Conservation (phyloP, 2,888 invertebrate genomes). For the Hypena proboscidalis region DNA sequence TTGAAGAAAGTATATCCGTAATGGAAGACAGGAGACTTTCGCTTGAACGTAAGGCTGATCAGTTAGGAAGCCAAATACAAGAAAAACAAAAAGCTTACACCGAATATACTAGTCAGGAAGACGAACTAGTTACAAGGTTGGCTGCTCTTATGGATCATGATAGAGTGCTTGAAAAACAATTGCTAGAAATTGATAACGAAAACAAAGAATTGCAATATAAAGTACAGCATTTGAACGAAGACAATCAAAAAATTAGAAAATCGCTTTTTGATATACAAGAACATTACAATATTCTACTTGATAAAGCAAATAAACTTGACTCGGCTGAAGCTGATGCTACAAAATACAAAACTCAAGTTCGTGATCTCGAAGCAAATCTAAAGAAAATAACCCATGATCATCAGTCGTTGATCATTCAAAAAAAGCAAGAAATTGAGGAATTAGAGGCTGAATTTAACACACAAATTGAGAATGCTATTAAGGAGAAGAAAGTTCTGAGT, state of each 20-base stretch:
- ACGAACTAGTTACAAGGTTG: conserved; percentile 86
- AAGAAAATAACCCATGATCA: conserved; percentile 66
- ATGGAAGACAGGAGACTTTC: conserved; percentile 86
- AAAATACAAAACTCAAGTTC: conserved; percentile 67
- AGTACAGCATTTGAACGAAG: conserved; percentile 79
- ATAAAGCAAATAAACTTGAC: conserved; percentile 67
- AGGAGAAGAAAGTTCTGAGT: conserved; percentile 76
- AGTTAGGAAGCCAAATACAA: conserved; percentile 86
- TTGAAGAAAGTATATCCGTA: conserved; percentile 87
- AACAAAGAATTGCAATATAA: conserved; percentile 84
- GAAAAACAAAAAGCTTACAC: conserved; percentile 85
- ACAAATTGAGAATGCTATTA: conserved; percentile 76
- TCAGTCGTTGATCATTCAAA: conserved; percentile 69
- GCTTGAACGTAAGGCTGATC: conserved; percentile 86
- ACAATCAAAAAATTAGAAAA: conserved; percentile 78
- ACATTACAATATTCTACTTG: conserved; percentile 63
- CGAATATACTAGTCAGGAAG: conserved; percentile 87
- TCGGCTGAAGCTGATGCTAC: conserved; percentile 58
- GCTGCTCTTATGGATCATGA: conserved; percentile 87
- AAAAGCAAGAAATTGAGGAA: conserved; percentile 74
- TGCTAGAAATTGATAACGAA: conserved; percentile 85
- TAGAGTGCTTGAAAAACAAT: conserved; percentile 86
- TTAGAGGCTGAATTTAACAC: conserved; percentile 76
- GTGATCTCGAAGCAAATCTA: conserved; percentile 73
- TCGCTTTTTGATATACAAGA: conserved; percentile 73